These are phyloP conservation scores for Luffia ferchaultella DNA, from an alignment of 2,888 invertebrate species.

Conservation along the genomic window DNA sequence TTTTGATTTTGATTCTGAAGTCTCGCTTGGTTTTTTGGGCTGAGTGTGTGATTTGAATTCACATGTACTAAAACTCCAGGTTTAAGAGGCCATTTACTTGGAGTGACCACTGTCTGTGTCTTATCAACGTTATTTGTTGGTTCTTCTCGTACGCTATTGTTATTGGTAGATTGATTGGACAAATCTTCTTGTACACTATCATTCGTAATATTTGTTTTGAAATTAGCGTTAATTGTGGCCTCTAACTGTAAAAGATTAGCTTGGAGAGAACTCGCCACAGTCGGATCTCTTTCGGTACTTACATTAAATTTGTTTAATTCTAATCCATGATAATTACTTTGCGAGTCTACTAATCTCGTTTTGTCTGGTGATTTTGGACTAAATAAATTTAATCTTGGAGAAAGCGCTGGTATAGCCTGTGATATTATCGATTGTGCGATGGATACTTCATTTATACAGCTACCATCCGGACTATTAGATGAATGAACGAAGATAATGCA, in stretches of 20 bases:
- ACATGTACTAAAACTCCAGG: constrained; percentile 90
- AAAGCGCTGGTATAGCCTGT: constrained; percentile 58
- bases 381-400: constrained; percentile 49
- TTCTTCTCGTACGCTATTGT: constrained; percentile 13
- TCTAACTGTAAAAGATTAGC: constrained; percentile 35
- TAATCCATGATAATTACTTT: constrained; percentile 28
- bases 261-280: constrained; percentile 24
- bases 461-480: constrained; percentile 55
- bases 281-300: constrained; percentile 24
- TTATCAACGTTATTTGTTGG: constrained; percentile 30
- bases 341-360: constrained; percentile 47
- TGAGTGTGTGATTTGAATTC: constrained; percentile 80
- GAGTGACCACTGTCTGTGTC: constrained; percentile 47
- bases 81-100: constrained; percentile 85
- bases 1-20: constrained; percentile 27
- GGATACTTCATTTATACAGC: constrained; percentile 60
- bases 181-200: constrained; percentile 25
- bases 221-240: constrained; percentile 30
- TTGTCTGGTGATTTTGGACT: constrained; percentile 51
- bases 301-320: constrained; percentile 47
- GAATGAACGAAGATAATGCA: constrained; percentile 26
- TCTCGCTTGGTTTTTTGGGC: constrained; percentile 61
- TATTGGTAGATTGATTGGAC: constrained; percentile 31
- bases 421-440: constrained; percentile 64
- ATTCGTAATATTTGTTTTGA: constrained; percentile 17